These are phyloP conservation scores for Phortica okadai DNA, from an alignment of 2,888 invertebrate species.

Conservation along the genomic window DNA sequence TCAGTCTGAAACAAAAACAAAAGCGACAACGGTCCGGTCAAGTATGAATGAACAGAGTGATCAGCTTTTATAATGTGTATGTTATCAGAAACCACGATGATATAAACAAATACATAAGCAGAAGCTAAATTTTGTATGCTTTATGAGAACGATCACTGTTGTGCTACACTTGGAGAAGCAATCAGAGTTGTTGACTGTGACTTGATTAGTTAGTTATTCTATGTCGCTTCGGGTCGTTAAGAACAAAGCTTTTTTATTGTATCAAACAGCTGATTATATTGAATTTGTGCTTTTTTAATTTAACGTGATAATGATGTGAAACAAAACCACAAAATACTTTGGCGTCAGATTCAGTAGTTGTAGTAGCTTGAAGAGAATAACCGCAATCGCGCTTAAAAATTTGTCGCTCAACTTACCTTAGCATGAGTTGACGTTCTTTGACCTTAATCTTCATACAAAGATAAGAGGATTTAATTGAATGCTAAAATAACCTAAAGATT, in stretches of 20 bases:
- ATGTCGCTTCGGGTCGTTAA: background rate
- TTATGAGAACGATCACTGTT: too few relatives aligned
- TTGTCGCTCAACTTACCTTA: background rate
- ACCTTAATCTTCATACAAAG: background rate
- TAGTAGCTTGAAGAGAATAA: background rate
- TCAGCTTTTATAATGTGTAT: too few relatives aligned
- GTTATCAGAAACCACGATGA: too few relatives aligned
- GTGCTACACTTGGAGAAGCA: too few relatives aligned
- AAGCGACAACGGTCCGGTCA: background rate
- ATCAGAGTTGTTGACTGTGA: too few relatives aligned
- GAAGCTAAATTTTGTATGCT: too few relatives aligned
- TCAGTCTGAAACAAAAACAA: background rate
- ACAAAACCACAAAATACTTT: constrained; percentile 46
- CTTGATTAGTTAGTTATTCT: background rate
- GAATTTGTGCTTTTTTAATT: constrained; percentile 51
- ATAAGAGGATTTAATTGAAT: background rate
- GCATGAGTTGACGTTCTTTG: background rate
- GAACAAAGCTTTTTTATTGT: constrained; percentile 7
- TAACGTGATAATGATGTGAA: constrained; percentile 27
- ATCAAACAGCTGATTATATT: background rate
- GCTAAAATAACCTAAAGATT: background rate
- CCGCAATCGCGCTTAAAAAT: background rate
- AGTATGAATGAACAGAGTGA: background rate
- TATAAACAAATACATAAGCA: too few relatives aligned
- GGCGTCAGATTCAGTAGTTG: constrained; percentile 41